A percentile compares a stretch with the other conserved stretches of the same genome.
Evolutionary conservation across 2,797 vertebrate genomes (phyloP).

Genomic region (Fistularia tabacaria): DNA sequence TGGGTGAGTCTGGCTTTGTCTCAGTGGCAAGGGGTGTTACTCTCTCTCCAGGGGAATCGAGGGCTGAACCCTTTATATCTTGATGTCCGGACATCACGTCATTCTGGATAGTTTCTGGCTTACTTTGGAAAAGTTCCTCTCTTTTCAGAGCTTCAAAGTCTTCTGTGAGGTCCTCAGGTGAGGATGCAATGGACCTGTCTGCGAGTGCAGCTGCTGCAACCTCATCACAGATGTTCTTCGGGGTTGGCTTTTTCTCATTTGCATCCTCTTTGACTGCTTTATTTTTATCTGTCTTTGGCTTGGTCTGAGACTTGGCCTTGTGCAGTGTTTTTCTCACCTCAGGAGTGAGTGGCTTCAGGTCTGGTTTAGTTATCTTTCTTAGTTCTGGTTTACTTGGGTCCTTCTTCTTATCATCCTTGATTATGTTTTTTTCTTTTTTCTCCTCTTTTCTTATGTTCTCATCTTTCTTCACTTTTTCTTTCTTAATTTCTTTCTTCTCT

Average conservation of each 20-base stretch:
- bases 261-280: constrained; percentile 80
- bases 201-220: constrained; percentile 64
- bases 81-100: constrained; percentile 41
- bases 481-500: constrained; percentile 94
- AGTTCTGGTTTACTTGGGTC: constrained; percentile 84
- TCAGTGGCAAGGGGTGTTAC: constrained; percentile 49
- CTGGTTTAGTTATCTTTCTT: constrained; percentile 90
- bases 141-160: constrained; percentile 92
- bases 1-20: constrained; percentile 53
- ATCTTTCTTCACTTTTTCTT: constrained; percentile 78
- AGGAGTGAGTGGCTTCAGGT: constrained; percentile 93
- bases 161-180: constrained; percentile 95
- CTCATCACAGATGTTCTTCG: constrained; percentile 60
- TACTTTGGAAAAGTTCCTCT: constrained; percentile 68
- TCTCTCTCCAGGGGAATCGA: constrained; percentile 64
- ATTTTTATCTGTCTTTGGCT: constrained; percentile 84
- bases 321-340: constrained; percentile 95
- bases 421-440: constrained; percentile 83
- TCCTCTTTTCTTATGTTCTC: constrained; percentile 86
- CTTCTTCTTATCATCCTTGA: constrained; percentile 90
- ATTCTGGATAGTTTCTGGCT: constrained; percentile 44
- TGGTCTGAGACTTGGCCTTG: constrained; percentile 89
- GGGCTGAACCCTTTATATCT: constrained; percentile 58
- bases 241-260: constrained; percentile 74
- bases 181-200: constrained; percentile 83